Conservation (phyloP, 2,113 vertebrate species). For the Paratilapia polleni region DNA sequence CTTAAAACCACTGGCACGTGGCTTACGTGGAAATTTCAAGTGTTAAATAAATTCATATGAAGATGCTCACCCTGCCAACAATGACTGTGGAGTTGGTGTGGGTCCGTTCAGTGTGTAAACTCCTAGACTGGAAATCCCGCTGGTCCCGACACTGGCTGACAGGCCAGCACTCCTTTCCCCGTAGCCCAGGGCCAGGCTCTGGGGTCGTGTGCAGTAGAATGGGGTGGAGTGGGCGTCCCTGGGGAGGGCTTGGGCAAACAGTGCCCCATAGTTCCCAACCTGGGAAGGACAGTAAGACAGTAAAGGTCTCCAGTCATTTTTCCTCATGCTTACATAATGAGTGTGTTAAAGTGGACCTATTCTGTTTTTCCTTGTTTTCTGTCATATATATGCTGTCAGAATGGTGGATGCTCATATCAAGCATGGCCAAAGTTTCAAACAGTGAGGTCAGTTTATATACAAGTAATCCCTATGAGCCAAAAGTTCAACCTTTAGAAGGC, state of each 20-base stretch:
- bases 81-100: constrained; percentile 84
- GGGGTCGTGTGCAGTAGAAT: constrained; percentile 92
- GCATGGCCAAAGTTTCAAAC: too few relatives aligned
- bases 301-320: neutral
- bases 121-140: constrained; percentile 91
- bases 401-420: too few relatives aligned
- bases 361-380: too few relatives aligned
- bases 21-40: too few relatives aligned
- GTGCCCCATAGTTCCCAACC: constrained; percentile 87
- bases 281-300: constrained; percentile 53
- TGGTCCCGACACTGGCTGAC: constrained; percentile 89
- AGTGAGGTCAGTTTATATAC: too few relatives aligned
- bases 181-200: constrained; percentile 90
- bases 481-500: too few relatives aligned
- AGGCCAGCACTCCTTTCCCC: constrained; percentile 85
- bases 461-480: too few relatives aligned
- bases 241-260: constrained; percentile 93
- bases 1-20: neutral
- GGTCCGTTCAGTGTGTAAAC: constrained; percentile 88
- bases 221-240: constrained; percentile 95
- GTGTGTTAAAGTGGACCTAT: too few relatives aligned
- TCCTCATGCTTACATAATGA: too few relatives aligned
- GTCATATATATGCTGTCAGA: too few relatives aligned
- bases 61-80: constrained; percentile 85
- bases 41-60: neutral